These are phyloP conservation scores for Chanos chanos DNA, from an alignment of 2,797 vertebrate genomes.

Conservation along the genomic window DNA sequence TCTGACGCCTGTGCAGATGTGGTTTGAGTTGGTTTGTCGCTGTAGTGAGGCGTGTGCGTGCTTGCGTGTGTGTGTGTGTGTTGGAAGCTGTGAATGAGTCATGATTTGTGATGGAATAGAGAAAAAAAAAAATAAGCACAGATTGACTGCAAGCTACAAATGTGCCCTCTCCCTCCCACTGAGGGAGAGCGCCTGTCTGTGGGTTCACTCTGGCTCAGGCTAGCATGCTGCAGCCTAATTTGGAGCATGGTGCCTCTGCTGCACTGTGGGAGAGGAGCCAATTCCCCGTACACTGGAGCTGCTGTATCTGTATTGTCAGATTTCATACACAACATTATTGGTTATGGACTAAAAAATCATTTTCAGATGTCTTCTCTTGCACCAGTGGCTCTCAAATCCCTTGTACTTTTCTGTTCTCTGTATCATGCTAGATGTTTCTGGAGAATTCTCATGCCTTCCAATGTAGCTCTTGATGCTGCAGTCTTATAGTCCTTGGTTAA, in stretches of 20 bases:
- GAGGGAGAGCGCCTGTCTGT: neutral
- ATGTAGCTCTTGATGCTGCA: too few relatives aligned
- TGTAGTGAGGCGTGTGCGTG: conserved; percentile 10
- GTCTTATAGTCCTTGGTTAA: too few relatives aligned
- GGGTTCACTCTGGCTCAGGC: neutral
- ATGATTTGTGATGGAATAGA: conserved; percentile 37
- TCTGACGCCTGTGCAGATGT: too few relatives aligned
- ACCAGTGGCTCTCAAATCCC: too few relatives aligned
- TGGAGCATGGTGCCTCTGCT: too few relatives aligned
- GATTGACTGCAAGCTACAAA: conserved; percentile 6
- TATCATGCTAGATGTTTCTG: too few relatives aligned
- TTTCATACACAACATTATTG: too few relatives aligned
- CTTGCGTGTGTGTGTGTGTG: conserved; percentile 20
- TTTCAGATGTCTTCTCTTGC: conserved; percentile 16
- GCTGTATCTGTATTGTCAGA: too few relatives aligned
- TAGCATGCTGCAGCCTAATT: conserved; percentile 8
- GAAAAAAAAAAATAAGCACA: conserved; percentile 14
- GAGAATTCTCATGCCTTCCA: too few relatives aligned
- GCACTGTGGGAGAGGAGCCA: too few relatives aligned
- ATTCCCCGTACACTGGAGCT: too few relatives aligned
- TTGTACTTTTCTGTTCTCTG: neutral
- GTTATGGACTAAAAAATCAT: too few relatives aligned
- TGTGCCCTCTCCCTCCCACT: neutral
- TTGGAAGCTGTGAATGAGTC: conserved; percentile 31
- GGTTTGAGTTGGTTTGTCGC: neutral